Evolutionary conservation across 2,888 invertebrate species (phyloP).

Genomic region (Branchinecta sandiegonensis): DNA sequence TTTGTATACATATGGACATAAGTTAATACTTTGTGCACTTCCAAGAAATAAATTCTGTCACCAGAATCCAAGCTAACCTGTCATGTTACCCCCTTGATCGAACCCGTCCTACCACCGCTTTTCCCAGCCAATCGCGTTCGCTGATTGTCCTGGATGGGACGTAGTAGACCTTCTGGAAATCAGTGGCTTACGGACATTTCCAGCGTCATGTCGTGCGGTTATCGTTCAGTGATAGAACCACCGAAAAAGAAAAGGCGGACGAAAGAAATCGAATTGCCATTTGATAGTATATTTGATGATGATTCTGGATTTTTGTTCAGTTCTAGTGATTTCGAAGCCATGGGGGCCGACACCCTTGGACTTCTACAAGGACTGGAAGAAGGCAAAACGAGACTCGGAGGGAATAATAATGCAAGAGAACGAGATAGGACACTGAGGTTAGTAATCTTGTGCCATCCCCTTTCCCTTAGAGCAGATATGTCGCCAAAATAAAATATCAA

Average conservation of each 20-base stretch:
- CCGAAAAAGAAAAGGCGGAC: not conserved
- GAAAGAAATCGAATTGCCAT: not conserved
- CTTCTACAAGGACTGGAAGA: not conserved
- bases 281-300: constrained; percentile 3
- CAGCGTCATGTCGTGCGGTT: not conserved
- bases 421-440: constrained; percentile 23
- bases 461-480: too few species aligned
- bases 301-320: constrained; percentile 5
- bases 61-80: too few species aligned
- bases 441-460: not conserved
- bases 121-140: too few species aligned
- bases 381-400: constrained; percentile 19
- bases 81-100: too few species aligned
- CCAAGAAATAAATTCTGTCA: too few species aligned
- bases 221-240: not conserved
- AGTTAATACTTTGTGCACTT: too few species aligned
- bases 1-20: too few species aligned
- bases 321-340: constrained; percentile 2
- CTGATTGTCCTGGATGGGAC: too few species aligned
- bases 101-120: too few species aligned
- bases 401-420: constrained; percentile 23
- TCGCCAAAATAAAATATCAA: too few species aligned
- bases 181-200: not conserved
- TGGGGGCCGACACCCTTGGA: constrained; percentile 5
- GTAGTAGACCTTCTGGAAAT: not conserved